phyloP scores from a whole-genome alignment of 2,113 vertebrate species.

The Monarcha castaneiventris region DNA sequence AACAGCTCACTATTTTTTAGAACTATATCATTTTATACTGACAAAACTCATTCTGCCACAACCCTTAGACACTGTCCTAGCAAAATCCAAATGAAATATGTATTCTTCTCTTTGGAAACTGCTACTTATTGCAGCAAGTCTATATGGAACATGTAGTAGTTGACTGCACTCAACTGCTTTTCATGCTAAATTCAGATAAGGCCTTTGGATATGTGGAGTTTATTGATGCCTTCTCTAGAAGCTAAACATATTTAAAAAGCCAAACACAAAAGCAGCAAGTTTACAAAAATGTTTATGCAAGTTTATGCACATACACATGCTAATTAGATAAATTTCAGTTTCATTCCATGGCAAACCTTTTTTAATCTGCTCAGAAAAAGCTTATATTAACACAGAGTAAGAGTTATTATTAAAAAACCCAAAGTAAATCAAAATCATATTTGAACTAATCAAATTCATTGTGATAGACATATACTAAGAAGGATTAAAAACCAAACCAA shows the following conservation, averaged over 20 bases:
- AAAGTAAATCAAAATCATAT: background rate
- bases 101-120: background rate
- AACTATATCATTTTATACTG: background rate
- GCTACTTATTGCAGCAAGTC: background rate
- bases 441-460: background rate
- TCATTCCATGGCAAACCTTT: background rate
- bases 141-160: background rate
- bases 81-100: background rate
- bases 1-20: background rate
- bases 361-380: background rate
- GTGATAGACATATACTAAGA: rapidly evolving
- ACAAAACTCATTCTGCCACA: background rate
- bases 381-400: background rate
- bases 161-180: background rate
- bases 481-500: background rate
- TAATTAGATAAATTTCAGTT: background rate
- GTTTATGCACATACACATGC: background rate
- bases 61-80: background rate
- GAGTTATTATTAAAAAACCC: background rate
- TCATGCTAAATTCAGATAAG: background rate
- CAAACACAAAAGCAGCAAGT: background rate
- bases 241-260: background rate
- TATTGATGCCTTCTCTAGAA: background rate
- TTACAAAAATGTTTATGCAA: background rate
- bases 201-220: background rate